Conservation (phyloP, 2,888 invertebrate species). For the Germaria angustata region DNA sequence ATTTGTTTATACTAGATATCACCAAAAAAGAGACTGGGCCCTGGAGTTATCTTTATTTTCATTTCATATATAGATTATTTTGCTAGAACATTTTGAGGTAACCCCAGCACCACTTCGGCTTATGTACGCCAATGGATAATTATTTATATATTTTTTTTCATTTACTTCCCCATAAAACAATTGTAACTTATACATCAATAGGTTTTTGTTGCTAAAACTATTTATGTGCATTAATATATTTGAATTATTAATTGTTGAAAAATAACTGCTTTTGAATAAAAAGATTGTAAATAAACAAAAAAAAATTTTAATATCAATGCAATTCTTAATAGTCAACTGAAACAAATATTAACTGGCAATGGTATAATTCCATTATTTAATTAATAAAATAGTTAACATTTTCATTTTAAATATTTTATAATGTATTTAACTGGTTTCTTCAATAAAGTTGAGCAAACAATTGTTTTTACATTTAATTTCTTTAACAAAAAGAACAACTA, state of each 20-base stretch:
- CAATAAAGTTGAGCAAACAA: background rate
- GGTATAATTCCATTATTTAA: conserved; percentile 9
- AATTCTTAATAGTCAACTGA: background rate
- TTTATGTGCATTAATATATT: background rate
- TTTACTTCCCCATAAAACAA: background rate
- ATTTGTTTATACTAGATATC: no score
- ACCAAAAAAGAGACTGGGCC: no score
- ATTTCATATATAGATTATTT: no score
- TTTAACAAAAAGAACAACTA: background rate
- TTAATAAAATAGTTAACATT: background rate
- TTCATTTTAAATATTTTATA: background rate
- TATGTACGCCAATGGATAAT: no score
- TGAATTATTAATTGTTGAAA: background rate
- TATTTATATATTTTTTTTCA: no score
- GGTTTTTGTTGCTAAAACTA: background rate
- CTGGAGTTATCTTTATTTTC: no score
- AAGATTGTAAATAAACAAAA: background rate
- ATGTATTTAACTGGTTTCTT: conserved; percentile 28
- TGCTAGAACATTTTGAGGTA: no score
- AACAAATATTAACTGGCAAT: background rate
- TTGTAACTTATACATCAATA: background rate
- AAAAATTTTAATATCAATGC: background rate
- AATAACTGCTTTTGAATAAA: background rate
- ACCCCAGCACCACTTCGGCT: no score
- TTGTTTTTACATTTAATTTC: background rate